Evolutionary conservation across 2,888 invertebrate genomes (phyloP).

Genomic region (Scaptomyza flava): DNA sequence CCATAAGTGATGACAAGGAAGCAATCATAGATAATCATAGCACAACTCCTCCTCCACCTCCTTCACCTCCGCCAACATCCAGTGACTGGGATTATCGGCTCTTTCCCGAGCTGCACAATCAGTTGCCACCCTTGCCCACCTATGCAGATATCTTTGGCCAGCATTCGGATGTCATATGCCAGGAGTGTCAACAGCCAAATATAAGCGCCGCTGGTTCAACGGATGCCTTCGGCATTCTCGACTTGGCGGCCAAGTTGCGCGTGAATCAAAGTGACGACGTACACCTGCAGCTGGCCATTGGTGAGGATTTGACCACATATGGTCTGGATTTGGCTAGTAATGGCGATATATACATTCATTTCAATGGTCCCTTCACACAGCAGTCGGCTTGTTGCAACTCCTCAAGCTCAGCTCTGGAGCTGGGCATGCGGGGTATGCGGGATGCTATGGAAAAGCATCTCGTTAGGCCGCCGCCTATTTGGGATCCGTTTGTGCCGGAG

Average conservation of each 20-base stretch:
- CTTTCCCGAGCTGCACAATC: conserved; percentile 60
- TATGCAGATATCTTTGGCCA: conserved; percentile 64
- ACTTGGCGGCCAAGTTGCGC: conserved; percentile 38
- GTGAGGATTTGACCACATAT: conserved; percentile 62
- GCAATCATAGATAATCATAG: not conserved
- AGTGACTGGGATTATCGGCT: conserved; percentile 53
- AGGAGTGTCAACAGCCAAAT: conserved; percentile 7
- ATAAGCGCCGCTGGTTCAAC: not conserved
- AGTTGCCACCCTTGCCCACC: conserved; percentile 50
- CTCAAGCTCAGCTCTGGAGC: conserved; percentile 50
- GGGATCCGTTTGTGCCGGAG: conserved; percentile 67
- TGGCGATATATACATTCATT: conserved; percentile 69
- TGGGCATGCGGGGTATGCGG: conserved; percentile 69
- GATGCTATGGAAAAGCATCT: conserved; percentile 53
- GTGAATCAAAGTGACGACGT: conserved; percentile 14
- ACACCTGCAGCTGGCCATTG: conserved; percentile 39
- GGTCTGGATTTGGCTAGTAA: conserved; percentile 61
- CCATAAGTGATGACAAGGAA: conserved; percentile 31
- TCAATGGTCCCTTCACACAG: conserved; percentile 67
- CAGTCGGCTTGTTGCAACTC: conserved; percentile 52
- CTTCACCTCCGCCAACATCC: not conserved
- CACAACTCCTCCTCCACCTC: not conserved
- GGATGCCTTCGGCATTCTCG: conserved; percentile 50
- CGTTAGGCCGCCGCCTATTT: conserved; percentile 43
- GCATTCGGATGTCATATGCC: conserved; percentile 28